Percentiles rank a stretch among this genome's conserved stretches.
Conservation (phyloP, 2,888 invertebrate species). For the Lamellibrachia satsuma region DNA sequence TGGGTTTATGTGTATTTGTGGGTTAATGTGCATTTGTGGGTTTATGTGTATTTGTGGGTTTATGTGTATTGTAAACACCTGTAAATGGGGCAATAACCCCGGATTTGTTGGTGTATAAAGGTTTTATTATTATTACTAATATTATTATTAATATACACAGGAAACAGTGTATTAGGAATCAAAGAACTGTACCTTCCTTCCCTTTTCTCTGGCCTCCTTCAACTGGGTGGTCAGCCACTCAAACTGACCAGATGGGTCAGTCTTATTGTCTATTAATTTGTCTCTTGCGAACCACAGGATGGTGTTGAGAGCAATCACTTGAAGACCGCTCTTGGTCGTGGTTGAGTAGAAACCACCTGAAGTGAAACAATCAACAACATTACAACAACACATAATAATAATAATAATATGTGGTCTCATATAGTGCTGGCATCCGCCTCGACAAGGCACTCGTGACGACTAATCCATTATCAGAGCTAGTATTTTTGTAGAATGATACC, state of each 20-base stretch:
- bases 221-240: conserved; percentile 83
- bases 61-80: too few species aligned
- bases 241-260: conserved; percentile 82
- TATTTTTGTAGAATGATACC: too few species aligned
- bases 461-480: too few species aligned
- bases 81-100: too few species aligned
- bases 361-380: background rate
- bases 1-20: too few species aligned
- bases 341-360: conserved; percentile 93
- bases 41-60: too few species aligned
- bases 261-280: conserved; percentile 63
- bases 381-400: background rate
- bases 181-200: conserved; percentile 76
- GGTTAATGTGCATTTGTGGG: too few species aligned
- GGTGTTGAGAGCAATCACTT: conserved; percentile 88
- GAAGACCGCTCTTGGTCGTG: conserved; percentile 77
- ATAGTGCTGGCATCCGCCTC: too few species aligned
- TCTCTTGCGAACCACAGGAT: conserved; percentile 76
- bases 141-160: background rate
- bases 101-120: too few species aligned
- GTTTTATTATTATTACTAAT: too few species aligned
- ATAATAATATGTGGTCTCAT: background rate
- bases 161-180: background rate
- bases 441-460: too few species aligned
- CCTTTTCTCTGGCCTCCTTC: conserved; percentile 77